A percentile compares a stretch with the other conserved stretches of the same genome.
phyloP scores from a whole-genome alignment of 2,888 invertebrate species.

The Choreutis nemorana region DNA sequence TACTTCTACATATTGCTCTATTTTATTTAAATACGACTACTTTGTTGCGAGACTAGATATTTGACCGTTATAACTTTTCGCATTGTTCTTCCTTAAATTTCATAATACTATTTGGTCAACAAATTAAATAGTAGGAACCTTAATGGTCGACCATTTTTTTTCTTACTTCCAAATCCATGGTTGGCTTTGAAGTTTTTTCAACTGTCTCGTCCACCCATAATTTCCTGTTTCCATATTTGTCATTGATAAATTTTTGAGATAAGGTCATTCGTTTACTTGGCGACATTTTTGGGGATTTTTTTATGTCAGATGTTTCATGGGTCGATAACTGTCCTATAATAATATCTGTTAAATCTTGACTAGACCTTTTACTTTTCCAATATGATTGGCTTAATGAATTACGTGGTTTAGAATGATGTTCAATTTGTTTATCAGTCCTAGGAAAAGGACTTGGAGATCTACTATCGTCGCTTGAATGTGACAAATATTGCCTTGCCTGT shows the following conservation, averaged over 20 bases:
- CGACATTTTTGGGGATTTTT: constrained; percentile 44
- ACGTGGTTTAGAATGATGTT: constrained; percentile 39
- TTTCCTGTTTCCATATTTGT: constrained; percentile 60
- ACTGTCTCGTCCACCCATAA: constrained; percentile 50
- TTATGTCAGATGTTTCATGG: constrained; percentile 32
- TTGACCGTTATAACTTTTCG: constrained; percentile 11
- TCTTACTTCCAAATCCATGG: constrained; percentile 36
- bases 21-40: no score
- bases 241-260: constrained; percentile 62
- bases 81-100: no score
- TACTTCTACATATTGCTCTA: no score
- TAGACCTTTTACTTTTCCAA: constrained; percentile 54
- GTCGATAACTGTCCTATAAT: constrained; percentile 52
- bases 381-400: constrained; percentile 59
- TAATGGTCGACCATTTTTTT: constrained; percentile 47
- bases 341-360: constrained; percentile 46
- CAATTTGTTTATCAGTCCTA: constrained; percentile 40
- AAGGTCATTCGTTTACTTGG: constrained; percentile 45
- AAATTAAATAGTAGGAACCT: no score
- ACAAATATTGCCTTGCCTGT: constrained; percentile 59
- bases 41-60: no score
- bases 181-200: constrained; percentile 35
- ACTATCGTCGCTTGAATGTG: constrained; percentile 71
- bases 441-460: constrained; percentile 64
- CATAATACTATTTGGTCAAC: no score